These are phyloP conservation scores for Xylota segnis DNA, from an alignment of 2,888 invertebrate genomes.

Conservation along the genomic window DNA sequence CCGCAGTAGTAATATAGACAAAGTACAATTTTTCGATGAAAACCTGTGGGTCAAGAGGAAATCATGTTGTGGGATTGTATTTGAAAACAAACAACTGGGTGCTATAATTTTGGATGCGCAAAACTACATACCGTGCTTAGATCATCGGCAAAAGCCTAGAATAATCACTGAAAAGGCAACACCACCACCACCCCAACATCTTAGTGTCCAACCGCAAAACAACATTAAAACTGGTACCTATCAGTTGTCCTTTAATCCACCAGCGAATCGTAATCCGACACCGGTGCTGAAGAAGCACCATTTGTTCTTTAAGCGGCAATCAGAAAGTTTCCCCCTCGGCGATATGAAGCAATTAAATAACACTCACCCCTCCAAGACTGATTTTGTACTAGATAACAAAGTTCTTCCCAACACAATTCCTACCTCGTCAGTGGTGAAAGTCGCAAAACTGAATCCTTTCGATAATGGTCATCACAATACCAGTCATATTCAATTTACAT, in stretches of 20 bases:
- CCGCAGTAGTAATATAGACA: constrained; percentile 78
- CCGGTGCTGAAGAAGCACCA: constrained; percentile 84
- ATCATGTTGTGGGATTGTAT: constrained; percentile 82
- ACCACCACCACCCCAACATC: constrained; percentile 40
- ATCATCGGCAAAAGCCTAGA: constrained; percentile 78
- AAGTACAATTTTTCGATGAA: constrained; percentile 81
- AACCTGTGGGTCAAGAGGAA: constrained; percentile 80
- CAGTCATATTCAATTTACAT: constrained; percentile 39
- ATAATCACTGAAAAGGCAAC: constrained; percentile 19
- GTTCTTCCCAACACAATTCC: constrained; percentile 69
- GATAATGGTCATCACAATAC: constrained; percentile 36
- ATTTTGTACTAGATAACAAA: constrained; percentile 71
- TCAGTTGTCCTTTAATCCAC: constrained; percentile 57
- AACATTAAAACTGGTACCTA: constrained; percentile 33
- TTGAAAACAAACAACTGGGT: constrained; percentile 79
- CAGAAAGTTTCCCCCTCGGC: constrained; percentile 82
- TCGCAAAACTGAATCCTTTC: constrained; percentile 71
- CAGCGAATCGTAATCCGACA: constrained; percentile 76
- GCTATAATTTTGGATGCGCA: constrained; percentile 82
- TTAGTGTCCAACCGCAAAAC: constrained; percentile 46
- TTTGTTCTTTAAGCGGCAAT: constrained; percentile 83
- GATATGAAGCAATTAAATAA: constrained; percentile 79
- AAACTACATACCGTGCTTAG: constrained; percentile 81
- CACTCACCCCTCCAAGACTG: constrained; percentile 56
- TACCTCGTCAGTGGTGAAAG: constrained; percentile 60